Percentiles rank a stretch among this genome's conserved stretches.
Conservation (phyloP, 2,888 invertebrate genomes). For the Cerastoderma edule region DNA sequence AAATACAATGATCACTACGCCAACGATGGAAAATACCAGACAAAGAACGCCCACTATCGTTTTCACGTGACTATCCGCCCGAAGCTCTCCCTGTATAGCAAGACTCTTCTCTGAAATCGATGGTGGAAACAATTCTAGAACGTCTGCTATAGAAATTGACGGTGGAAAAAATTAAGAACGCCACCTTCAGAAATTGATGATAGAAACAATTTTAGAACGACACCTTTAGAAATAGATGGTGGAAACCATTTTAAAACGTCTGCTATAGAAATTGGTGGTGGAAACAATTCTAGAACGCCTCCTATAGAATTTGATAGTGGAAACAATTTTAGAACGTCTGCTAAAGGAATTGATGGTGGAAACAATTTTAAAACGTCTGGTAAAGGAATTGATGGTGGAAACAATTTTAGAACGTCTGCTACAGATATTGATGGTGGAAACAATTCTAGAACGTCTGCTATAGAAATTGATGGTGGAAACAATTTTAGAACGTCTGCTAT, state of each 20-base stretch:
- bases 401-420: no score
- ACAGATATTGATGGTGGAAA: no score
- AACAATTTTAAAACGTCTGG: no score
- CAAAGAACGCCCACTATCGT: constrained; percentile 5
- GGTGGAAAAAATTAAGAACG: background rate
- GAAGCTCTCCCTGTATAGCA: background rate
- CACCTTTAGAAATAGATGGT: background rate
- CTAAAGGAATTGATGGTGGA: background rate
- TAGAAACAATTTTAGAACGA: background rate
- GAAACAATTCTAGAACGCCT: background rate
- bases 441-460: no score
- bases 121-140: background rate
- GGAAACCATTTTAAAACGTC: background rate
- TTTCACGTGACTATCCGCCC: background rate
- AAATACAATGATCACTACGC: background rate
- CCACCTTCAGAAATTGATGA: background rate
- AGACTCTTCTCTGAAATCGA: background rate
- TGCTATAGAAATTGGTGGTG: background rate
- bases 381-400: no score
- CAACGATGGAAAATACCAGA: background rate
- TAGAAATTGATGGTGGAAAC: no score
- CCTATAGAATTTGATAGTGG: background rate
- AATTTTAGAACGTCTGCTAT: no score
- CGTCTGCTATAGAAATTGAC: background rate
- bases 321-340: background rate